A percentile compares a stretch with the other conserved stretches of the same genome.
Conservation (phyloP, 2,797 vertebrate species). For the Anguilla anguilla region DNA sequence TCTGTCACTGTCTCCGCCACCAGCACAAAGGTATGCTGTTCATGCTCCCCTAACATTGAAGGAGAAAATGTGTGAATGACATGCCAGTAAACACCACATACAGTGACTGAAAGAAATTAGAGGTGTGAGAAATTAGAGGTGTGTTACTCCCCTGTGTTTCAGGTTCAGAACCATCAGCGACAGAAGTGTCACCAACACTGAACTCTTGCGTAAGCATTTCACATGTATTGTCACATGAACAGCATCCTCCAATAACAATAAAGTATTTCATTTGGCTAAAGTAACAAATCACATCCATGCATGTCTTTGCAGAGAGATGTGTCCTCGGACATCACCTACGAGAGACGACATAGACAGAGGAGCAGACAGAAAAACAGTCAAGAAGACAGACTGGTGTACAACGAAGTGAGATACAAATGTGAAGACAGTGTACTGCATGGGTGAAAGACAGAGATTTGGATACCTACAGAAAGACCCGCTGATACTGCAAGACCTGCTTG, state of each 20-base stretch:
- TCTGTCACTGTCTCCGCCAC: background rate
- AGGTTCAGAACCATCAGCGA: slow-evolving; percentile 3
- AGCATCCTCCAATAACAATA: background rate
- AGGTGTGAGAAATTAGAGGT: background rate
- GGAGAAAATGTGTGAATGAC: background rate
- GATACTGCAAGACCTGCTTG: background rate
- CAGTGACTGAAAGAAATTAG: background rate
- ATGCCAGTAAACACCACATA: no score
- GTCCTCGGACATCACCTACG: slow-evolving; percentile 13
- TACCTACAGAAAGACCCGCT: background rate
- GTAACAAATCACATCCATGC: background rate
- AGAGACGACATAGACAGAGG: slow-evolving; percentile 25
- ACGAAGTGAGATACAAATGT: slow-evolving; percentile 23
- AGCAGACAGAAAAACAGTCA: slow-evolving; percentile 35
- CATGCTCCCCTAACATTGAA: background rate
- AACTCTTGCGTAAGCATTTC: slow-evolving; percentile 1
- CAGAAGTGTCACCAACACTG: background rate
- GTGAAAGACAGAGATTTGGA: no score
- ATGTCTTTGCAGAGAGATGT: background rate
- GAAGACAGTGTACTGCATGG: no score
- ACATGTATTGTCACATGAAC: background rate
- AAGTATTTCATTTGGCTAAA: background rate
- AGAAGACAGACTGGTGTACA: slow-evolving; percentile 26
- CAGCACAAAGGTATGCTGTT: slow-evolving; percentile 15
- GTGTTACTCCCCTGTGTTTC: slow-evolving; percentile 17